These are phyloP conservation scores for Antheraea assamensis DNA, from an alignment of 2,888 invertebrate genomes.

Conservation along the genomic window DNA sequence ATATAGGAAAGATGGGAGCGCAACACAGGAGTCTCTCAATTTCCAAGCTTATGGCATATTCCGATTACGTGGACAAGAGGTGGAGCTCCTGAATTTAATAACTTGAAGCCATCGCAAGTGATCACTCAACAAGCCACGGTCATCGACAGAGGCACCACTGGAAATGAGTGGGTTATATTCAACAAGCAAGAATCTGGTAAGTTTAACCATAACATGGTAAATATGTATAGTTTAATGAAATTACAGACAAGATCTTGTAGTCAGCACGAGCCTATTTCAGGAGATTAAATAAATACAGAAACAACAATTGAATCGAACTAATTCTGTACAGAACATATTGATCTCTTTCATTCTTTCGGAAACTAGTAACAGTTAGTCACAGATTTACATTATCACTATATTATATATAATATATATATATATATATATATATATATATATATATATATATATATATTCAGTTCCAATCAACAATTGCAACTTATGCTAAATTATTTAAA, in stretches of 20 bases:
- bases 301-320: too few relatives aligned
- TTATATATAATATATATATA: too few relatives aligned
- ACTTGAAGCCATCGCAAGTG: slow-evolving; percentile 65
- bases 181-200: slow-evolving; percentile 83
- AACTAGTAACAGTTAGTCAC: too few relatives aligned
- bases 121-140: slow-evolving; percentile 42
- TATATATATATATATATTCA: too few relatives aligned
- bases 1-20: slow-evolving; percentile 53
- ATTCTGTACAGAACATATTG: too few relatives aligned
- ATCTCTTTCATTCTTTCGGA: too few relatives aligned
- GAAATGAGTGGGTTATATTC: slow-evolving; percentile 82
- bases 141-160: slow-evolving; percentile 53
- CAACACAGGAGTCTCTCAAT: slow-evolving; percentile 46
- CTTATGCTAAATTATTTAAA: too few relatives aligned
- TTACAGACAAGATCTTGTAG: neutral
- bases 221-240: neutral
- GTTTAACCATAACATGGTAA: slow-evolving; percentile 5
- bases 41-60: slow-evolving; percentile 57
- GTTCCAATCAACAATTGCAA: too few relatives aligned
- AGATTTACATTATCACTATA: too few relatives aligned
- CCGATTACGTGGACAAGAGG: slow-evolving; percentile 74
- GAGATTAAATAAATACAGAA: too few relatives aligned
- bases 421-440: too few relatives aligned
- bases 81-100: slow-evolving; percentile 60
- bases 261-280: too few relatives aligned